Base-by-base conservation (phyloP, 2,888 invertebrate genomes). In the Subacronicta megacephala region DNA sequence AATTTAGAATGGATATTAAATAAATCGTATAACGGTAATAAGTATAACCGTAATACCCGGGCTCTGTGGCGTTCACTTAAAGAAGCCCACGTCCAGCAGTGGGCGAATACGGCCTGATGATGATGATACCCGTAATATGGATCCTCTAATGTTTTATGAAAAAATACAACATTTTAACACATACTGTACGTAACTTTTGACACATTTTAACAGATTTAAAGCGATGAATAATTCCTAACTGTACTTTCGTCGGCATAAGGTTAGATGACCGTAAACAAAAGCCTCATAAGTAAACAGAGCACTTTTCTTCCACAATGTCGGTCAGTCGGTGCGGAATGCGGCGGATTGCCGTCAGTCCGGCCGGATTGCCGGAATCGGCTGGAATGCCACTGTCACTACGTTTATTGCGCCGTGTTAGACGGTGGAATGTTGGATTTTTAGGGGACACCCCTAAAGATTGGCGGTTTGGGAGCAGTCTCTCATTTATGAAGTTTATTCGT, bases 351-450 rank as follows among this genome's bases (percentile, higher is more conserved):
- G 65, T 70, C 69, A 76, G 65, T 70, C 82, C 80, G 80, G 64
- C 82, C 82, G 90, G 90, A 90, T 89, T 92, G 89, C 85, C 81
- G 77, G 77, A 83, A 84, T 75, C 64, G 82, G 78, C 78, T 62
- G 88, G 90, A 92, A 92, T 91, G 92, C 80, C 80, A 85, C 72
- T 91, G 92, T 93, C 93, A 93, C 93, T 89, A 85, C 89, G 85
- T 90, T 92, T 93, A 93, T 93, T 93, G 92, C 93, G 84, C 87
- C 83, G 85, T 88, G 86, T 88, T 87, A 72, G 80, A 81, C 81
- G 80, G 73, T 52, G 88, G 89, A 88, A 90, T 92, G 77, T 83
- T 80, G 82, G 90, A 90, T 89, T 90, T 90, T 92, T 88, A 57
- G 73, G 73, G 62, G 55, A 71, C 51, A 46, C 26, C 50, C 56